Evolutionary conservation across 2,113 vertebrate species (phyloP), one percentile per base, ranked within the genome.

Genomic region (Oncorhynchus tshawytscha): DNA sequence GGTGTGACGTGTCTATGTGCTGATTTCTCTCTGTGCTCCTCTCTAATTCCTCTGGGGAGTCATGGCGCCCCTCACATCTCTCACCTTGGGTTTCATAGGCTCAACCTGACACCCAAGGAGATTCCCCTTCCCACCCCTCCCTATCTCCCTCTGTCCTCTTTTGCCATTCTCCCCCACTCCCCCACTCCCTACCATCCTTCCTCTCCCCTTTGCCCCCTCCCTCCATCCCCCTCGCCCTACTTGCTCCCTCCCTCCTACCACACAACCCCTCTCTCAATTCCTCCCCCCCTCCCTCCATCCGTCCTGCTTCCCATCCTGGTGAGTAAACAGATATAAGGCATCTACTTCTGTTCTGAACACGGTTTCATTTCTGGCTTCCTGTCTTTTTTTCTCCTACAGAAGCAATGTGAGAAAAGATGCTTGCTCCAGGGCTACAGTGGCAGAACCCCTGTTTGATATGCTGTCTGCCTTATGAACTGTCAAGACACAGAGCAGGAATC

Each of bases 371-470:
- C 54, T 20, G 22, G 39, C 51, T 15, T 49, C 74, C 81, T 85
- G 87, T 79, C 60, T 81, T 84, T 82, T 76, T 45, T 78, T 20
- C 16, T 87, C 81, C 79, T 79, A 76, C 3, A 85, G 83, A 89
- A 85, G 84, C 83, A 87, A 90, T 91, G 88, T 89, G 86, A 84
- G 82, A 85, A 62, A 88, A 90, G 86, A 87, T 80, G 85, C 88
- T 87, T 86, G 83, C 79, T 92, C 89, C 87, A 88, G 85, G 88
- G 87, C 76, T 84, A 82, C 80, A 73, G 80, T 77, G 78, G 82
- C 75, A 70, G 81, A 78, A 81, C 13, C 66, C 74, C 82, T 83
- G 86, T 89, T 84, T 91, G 86, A 91, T 88, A 86, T 77, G 81
- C 80, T 74, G 69, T 65, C 79, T 87, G 82, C 85, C 82, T 89